Percentiles rank a stretch among this genome's conserved stretches.
Evolutionary conservation across 1,140 invertebrate genomes (phyloP).

Genomic region (Myzus persicae): DNA sequence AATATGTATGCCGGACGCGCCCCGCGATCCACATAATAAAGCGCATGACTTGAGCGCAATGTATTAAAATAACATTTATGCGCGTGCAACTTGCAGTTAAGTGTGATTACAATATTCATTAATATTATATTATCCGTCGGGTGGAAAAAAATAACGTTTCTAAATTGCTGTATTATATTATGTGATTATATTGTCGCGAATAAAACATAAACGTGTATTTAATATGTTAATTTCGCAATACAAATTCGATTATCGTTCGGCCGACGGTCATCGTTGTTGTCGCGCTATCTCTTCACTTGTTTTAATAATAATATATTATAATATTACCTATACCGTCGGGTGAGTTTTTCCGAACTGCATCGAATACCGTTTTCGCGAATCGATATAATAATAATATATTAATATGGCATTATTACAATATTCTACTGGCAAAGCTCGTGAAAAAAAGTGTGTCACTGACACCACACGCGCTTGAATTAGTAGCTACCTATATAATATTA

Average conservation of each 20-base stretch:
- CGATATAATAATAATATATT: not conserved
- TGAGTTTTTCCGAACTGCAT: not conserved
- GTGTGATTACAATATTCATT: not conserved
- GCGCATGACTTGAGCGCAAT: not conserved
- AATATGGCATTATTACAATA: not conserved
- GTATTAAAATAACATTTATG: not conserved
- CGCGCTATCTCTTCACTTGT: not conserved
- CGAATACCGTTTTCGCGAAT: not conserved
- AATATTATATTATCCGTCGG: not conserved
- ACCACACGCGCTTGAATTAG: not conserved
- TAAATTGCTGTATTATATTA: not conserved
- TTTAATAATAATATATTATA: no score
- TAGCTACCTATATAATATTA: not conserved
- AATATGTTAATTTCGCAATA: not conserved
- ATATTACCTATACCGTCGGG: not conserved
- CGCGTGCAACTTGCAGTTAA: not conserved
- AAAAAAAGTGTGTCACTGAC: slow-evolving; percentile 2
- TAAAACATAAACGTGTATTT: not conserved
- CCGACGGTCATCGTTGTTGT: not conserved
- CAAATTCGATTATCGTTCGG: not conserved
- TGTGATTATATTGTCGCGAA: not conserved
- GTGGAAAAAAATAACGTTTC: not conserved
- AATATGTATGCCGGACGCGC: not conserved
- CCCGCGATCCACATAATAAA: not conserved
- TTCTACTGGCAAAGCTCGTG: not conserved